Conservation (phyloP, 2,113 vertebrate genomes). For the Nibea albiflora region DNA sequence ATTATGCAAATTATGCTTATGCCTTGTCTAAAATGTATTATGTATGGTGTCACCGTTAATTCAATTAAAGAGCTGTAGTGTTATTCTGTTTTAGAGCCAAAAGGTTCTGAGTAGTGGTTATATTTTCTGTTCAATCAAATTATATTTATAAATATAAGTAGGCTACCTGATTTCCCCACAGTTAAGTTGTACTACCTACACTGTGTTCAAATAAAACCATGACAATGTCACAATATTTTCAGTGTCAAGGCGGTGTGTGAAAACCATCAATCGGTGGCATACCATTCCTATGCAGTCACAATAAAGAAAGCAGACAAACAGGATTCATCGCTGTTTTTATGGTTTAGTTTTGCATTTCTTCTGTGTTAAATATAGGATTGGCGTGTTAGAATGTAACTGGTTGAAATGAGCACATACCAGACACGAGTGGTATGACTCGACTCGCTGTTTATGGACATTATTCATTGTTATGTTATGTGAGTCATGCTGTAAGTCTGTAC, state of each 20-base stretch:
- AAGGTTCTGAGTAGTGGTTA: not conserved
- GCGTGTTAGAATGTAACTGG: not conserved
- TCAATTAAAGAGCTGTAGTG: not conserved
- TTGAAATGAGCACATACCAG: not conserved
- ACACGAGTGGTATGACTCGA: not conserved
- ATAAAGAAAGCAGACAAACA: not conserved
- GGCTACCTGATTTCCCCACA: not conserved
- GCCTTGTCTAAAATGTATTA: not conserved
- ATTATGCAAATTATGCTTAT: not conserved
- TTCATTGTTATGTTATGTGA: conserved; percentile 2
- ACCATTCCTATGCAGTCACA: conserved; percentile 2
- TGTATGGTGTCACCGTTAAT: not conserved
- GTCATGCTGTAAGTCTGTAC: not conserved
- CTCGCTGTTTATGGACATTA: not conserved
- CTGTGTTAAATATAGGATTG: not conserved
- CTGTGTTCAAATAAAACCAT: not conserved
- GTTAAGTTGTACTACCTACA: not conserved
- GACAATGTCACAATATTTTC: conserved; percentile 6
- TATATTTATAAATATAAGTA: not conserved
- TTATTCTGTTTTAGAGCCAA: not conserved
- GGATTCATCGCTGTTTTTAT: not conserved
- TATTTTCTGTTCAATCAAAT: not conserved
- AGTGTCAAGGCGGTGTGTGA: conserved; percentile 8
- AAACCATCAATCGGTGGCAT: conserved; percentile 1
- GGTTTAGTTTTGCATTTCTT: not conserved